A percentile compares a stretch with the other conserved stretches of the same genome.
Conservation (phyloP, 2,113 vertebrate species). For the Scomber colias region DNA sequence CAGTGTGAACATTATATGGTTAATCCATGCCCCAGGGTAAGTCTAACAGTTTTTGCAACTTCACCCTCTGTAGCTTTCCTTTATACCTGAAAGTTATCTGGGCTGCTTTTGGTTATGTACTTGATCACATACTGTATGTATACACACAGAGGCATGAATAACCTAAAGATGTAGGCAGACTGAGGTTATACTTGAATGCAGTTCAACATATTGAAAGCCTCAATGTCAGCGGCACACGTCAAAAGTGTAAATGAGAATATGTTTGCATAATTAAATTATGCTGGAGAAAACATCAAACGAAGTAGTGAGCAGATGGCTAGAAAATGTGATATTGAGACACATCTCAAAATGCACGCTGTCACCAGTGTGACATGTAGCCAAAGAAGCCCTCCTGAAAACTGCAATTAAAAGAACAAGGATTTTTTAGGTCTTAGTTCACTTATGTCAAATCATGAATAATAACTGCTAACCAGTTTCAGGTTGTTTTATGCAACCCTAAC, state of each 20-base stretch:
- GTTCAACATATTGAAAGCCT: constrained; percentile 25
- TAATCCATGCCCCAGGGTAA: not conserved
- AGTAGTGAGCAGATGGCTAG: constrained; percentile 13
- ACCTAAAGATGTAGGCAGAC: not conserved
- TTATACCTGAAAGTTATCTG: not conserved
- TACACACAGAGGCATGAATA: not conserved
- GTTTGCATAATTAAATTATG: constrained; percentile 42
- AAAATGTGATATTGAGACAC: constrained; percentile 8
- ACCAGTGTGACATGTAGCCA: not conserved
- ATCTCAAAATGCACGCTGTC: constrained; percentile 3
- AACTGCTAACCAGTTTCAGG: not conserved
- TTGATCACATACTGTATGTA: not conserved
- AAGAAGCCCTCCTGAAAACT: not conserved
- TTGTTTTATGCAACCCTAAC: too few species aligned
- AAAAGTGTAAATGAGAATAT: constrained; percentile 30
- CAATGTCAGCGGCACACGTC: constrained; percentile 21
- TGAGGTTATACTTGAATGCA: not conserved
- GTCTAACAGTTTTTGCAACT: not conserved
- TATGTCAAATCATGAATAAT: not conserved
- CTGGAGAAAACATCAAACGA: constrained; percentile 37
- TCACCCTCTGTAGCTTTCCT: not conserved
- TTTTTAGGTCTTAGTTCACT: not conserved
- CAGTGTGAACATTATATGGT: not conserved
- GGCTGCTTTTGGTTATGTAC: not conserved
- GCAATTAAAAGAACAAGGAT: not conserved